Base-by-base conservation (phyloP, 2,113 vertebrate species). In the Notarius quadriscutis region DNA sequence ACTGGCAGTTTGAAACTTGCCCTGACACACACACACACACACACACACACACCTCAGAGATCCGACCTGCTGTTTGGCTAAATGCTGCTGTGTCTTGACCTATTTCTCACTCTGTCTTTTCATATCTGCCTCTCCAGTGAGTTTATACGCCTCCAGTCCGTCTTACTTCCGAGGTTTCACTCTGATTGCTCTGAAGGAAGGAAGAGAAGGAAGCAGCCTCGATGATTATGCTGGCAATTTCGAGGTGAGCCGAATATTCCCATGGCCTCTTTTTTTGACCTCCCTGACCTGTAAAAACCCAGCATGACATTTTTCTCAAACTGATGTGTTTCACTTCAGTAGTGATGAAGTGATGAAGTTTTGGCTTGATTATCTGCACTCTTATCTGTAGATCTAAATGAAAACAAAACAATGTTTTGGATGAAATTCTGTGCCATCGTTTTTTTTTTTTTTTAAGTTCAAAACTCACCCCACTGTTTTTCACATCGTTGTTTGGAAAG, bases 111-210 rank as follows among this genome's bases (percentile, higher is more conserved):
- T 81, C 34, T 86, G 25, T 77, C n/a, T 74, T 27, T 88, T 30
- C 75, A 65, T 87, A 34, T 82, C 51, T 87, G 48, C 93, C 9
- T 90, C 89, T 51, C 14, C 92, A 99, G 98, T 99, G 92, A 96
- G 96, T 0, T 96, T 99, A 78, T 95, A 96, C 65, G 97, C 98
- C 74, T 93, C 96, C 91, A 97, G 97, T 79, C 98, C 98, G 0
- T 94, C 96, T 71, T 99, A 97, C 92, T 99, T 99, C 89, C 92
- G 97, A 93, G 97, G 98, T 22, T 99, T 99, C 95, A 99, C 97
- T 0, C 88, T 99, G 90, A 98, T 99, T 7, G 96, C 98, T 11
- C 95, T 99, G 88, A 98, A 96, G 92, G 97, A 99, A 88, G 97
- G 97, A 53, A 95, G 96, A 91, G 97, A 97, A 88, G 98, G 97